Evolutionary conservation across 2,113 vertebrate genomes (phyloP).

Genomic region (Ciconia stormi): DNA sequence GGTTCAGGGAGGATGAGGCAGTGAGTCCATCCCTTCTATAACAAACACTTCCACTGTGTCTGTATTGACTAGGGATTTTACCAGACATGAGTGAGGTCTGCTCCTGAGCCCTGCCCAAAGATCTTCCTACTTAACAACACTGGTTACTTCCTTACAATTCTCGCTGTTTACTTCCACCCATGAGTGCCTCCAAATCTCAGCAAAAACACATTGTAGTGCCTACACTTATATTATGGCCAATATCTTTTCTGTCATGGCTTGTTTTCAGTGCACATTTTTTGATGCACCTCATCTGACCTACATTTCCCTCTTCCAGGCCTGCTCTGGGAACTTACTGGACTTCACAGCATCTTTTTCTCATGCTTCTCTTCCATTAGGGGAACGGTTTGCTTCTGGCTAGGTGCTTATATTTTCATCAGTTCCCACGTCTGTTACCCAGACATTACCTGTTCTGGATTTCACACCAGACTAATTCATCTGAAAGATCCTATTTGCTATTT

Average conservation of each 20-base stretch:
- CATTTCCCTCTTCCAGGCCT: neutral
- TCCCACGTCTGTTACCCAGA: neutral
- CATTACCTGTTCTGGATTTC: neutral
- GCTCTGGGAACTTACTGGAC: neutral
- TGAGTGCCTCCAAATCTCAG: neutral
- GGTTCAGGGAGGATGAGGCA: neutral
- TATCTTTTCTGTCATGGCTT: neutral
- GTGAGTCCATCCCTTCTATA: neutral
- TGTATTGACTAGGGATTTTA: neutral
- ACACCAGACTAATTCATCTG: neutral
- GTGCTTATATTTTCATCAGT: neutral
- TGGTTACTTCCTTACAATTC: neutral
- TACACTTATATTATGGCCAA: fast-evolving
- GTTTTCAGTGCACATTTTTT: neutral
- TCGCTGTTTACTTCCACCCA: neutral
- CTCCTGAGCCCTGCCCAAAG: neutral
- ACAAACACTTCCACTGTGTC: neutral
- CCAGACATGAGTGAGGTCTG: neutral
- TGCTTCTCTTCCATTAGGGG: neutral
- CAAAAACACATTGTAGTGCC: neutral
- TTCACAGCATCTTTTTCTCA: neutral
- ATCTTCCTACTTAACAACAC: neutral
- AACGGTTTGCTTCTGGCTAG: neutral
- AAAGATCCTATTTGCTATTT: neutral
- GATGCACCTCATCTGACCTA: neutral